Base-by-base conservation (phyloP, 2,797 vertebrate genomes). In the Clangula hyemalis region DNA sequence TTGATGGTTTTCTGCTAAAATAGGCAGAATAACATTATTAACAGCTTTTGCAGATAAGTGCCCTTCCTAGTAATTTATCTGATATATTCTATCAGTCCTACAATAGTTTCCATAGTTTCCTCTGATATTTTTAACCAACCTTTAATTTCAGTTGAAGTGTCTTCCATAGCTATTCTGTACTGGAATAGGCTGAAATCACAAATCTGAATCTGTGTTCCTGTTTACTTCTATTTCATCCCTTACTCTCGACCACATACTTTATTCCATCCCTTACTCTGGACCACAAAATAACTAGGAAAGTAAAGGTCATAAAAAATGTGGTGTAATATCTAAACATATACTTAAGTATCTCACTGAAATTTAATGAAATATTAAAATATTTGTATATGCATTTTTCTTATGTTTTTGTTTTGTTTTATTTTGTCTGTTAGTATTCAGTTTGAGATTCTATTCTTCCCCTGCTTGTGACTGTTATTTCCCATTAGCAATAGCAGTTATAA, bases 31-130 rank as follows among this genome's bases (percentile, higher is more conserved):
- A 36, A 3, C 41, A 73, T 28, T 39, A 34, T 38, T 85, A 70
- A 56, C 28, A 57, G 27, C 38, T 90, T 87, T 64, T 74, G 69
- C 36, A 91, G 53, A 65, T 39, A 69, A 34, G 16, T 13, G 41
- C 19, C 7, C 43, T 89, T 78, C 76, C 68, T 66, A 89, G 76
- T 81, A 41, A 92, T 95, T 92, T 88, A 89, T 92, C 61, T 91
- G n/a, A 91, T 71, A 91, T 64, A 85, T 36, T 75, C 69, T 81
- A 53, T 58, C 83, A 60, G 45, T 76, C 92, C 69, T 87, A 20
- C 11, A 95, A 36, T 54, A 58, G 77, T 62, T 95, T 64, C 27
- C 19, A 39, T 38, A 60, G 61, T 45, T 94, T 96, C 8, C 38
- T 86, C 28, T 80, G 25, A 53, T 73, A 85, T 68, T 80, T 96